Conservation (phyloP, 53 echinoderm and acorn worm genomes). For the Antedon mediterranea region DNA sequence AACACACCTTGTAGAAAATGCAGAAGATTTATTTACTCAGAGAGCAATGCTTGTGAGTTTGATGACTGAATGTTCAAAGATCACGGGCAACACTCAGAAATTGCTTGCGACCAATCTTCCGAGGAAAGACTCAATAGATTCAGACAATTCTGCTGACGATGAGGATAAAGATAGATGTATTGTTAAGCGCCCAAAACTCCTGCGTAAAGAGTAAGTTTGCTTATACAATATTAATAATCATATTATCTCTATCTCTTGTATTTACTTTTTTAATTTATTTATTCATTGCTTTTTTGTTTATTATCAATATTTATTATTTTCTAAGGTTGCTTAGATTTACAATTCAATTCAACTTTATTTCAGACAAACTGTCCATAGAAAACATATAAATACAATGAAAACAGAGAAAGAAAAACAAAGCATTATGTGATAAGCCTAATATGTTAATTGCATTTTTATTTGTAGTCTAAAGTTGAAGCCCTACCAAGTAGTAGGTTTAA, state of each 20-base stretch:
- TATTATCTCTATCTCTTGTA: too few relatives aligned
- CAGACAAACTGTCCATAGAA: too few relatives aligned
- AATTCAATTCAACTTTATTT: too few relatives aligned
- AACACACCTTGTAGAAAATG: constrained; percentile 42
- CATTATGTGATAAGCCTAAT: too few relatives aligned
- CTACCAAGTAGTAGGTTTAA: constrained; percentile 80
- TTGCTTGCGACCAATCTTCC: constrained; percentile 7
- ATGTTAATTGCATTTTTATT: too few relatives aligned
- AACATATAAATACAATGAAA: too few relatives aligned
- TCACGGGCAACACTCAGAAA: constrained; percentile 46
- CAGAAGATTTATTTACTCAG: constrained; percentile 46
- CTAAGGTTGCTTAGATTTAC: too few relatives aligned
- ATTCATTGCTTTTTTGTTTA: too few relatives aligned
- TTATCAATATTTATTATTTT: too few relatives aligned
- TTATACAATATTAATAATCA: too few relatives aligned
- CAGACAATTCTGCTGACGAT: constrained; percentile 2
- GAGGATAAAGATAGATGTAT: constrained; percentile 15
- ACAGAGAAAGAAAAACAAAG: too few relatives aligned
- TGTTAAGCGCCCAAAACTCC: constrained; percentile 7
- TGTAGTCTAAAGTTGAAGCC: constrained; percentile 64
- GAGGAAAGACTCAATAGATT: neutral
- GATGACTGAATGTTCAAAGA: constrained; percentile 43
- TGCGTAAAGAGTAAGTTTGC: neutral
- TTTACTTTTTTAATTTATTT: too few relatives aligned
- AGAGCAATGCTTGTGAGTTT: constrained; percentile 35